Conservation (phyloP, 2,888 invertebrate species). For the Cyaniris semiargus region DNA sequence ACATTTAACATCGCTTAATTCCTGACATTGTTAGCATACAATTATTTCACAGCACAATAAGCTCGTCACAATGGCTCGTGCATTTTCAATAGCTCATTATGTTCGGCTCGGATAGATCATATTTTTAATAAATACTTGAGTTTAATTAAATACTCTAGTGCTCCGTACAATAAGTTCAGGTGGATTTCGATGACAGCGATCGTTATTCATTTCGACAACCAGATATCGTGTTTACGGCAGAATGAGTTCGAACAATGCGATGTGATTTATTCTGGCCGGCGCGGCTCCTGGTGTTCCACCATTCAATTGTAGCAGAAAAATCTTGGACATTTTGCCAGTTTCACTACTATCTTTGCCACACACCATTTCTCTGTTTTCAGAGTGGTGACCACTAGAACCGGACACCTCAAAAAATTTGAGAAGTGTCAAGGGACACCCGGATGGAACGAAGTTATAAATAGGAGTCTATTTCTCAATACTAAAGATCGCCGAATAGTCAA, state of each 20-base stretch:
- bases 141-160: slow-evolving; percentile 20
- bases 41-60: slow-evolving; percentile 15
- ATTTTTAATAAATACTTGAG: slow-evolving; percentile 11
- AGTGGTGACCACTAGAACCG: too few species aligned
- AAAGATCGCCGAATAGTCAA: too few species aligned
- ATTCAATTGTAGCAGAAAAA: neutral
- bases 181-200: neutral
- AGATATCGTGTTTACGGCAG: neutral
- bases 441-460: too few species aligned
- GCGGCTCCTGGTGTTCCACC: neutral
- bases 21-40: slow-evolving; percentile 3
- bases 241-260: slow-evolving; percentile 2
- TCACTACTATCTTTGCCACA: too few species aligned
- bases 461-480: too few species aligned
- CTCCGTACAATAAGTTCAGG: slow-evolving; percentile 5
- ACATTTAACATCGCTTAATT: neutral
- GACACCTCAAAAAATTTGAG: too few species aligned
- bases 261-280: neutral
- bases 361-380: too few species aligned
- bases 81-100: slow-evolving; percentile 20
- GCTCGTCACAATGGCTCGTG: slow-evolving; percentile 21
- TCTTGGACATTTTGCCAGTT: neutral
- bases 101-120: slow-evolving; percentile 9
- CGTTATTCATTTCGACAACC: slow-evolving; percentile 19
- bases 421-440: too few species aligned